Evolutionary conservation across 2,888 invertebrate genomes (phyloP).

Genomic region (Mesoligia furuncula): DNA sequence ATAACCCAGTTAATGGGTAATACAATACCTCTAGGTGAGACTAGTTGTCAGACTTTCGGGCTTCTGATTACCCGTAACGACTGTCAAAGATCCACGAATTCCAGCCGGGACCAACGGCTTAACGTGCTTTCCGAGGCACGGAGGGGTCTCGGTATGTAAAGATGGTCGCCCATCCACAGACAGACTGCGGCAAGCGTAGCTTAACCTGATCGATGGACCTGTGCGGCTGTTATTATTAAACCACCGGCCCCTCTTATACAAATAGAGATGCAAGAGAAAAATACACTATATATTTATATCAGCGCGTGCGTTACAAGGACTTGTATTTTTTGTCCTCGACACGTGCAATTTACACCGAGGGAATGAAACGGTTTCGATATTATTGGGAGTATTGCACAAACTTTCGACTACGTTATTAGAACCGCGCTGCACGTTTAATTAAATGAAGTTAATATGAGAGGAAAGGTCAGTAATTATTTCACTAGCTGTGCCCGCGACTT

Average conservation of each 20-base stretch:
- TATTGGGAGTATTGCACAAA: slow-evolving; percentile 18
- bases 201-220: no score
- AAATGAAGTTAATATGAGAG: neutral
- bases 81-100: no score
- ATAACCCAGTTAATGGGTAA: no score
- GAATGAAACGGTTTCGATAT: slow-evolving; percentile 20
- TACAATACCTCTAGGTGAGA: no score
- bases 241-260: neutral
- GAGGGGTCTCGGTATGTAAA: no score
- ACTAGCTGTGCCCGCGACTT: neutral
- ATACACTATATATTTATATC: slow-evolving; percentile 18
- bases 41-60: no score
- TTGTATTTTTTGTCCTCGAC: neutral
- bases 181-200: no score
- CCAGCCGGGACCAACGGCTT: no score
- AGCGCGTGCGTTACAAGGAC: slow-evolving; percentile 7
- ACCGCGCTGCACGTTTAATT: neutral
- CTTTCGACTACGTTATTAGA: neutral
- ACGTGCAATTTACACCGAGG: slow-evolving; percentile 15
- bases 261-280: neutral
- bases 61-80: no score
- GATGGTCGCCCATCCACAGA: no score
- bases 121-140: no score
- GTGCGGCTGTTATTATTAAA: no score
- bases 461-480: neutral